Evolutionary conservation across 2,888 invertebrate genomes (phyloP).

Genomic region (Thymelicus acteon): DNA sequence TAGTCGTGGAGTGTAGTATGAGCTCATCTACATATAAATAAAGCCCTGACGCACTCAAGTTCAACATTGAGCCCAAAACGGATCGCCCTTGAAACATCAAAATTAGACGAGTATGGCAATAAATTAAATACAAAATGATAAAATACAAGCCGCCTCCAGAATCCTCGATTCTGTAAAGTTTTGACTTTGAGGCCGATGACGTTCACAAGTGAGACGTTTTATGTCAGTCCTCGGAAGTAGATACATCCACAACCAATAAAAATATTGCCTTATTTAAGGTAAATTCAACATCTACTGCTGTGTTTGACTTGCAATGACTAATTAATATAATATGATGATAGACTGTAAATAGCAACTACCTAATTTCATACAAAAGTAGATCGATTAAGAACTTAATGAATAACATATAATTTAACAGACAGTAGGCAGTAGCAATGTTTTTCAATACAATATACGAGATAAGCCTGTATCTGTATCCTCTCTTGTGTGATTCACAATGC

Average conservation of each 20-base stretch:
- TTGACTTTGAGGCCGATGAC: not conserved
- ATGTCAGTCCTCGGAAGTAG: not conserved
- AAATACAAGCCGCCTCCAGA: not conserved
- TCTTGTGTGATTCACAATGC: conserved; percentile 24
- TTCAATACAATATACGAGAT: conserved; percentile 9
- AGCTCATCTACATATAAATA: conserved; percentile 49
- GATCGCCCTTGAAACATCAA: conserved; percentile 42
- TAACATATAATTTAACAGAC: not conserved
- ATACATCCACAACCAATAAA: too few relatives aligned
- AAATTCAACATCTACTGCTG: too few relatives aligned
- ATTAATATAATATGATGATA: too few relatives aligned
- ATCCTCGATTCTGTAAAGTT: not conserved
- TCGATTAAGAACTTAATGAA: too few relatives aligned
- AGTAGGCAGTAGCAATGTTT: not conserved
- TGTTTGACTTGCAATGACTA: too few relatives aligned
- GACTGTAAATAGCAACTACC: too few relatives aligned
- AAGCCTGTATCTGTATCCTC: conserved; percentile 9
- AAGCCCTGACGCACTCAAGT: conserved; percentile 44
- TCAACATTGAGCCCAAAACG: conserved; percentile 39
- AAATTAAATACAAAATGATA: not conserved
- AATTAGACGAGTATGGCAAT: conserved; percentile 25
- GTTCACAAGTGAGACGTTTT: not conserved
- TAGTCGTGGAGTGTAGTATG: conserved; percentile 29
- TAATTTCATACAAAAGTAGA: too few relatives aligned
- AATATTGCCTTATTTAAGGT: too few relatives aligned